Evolutionary conservation across 2,797 vertebrate genomes (phyloP), one percentile per base, ranked within the genome.

Genomic region (Coilia nasus): DNA sequence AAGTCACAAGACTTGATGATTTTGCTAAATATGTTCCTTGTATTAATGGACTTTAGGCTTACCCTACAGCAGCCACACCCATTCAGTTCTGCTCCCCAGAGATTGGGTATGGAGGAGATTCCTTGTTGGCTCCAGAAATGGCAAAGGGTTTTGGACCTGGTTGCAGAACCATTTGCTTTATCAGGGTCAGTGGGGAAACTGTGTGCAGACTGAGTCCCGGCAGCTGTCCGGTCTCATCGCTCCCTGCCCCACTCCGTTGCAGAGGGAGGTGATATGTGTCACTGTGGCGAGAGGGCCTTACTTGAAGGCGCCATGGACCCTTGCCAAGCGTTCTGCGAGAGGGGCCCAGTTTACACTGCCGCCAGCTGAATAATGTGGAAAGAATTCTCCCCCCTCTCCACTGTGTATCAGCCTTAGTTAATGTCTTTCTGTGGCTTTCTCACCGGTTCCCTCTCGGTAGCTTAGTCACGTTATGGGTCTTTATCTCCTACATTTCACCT

Each of bases 351-450:
- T 91, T 83, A 89, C 88, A 91, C 82, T 86, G 85, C 82, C 84
- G 87, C 85, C 80, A 81, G 50, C 50, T n/a, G 44, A 83, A 86
- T 85, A 91, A 81, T 83, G 86, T 90, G 90, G 90, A 91, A 92
- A 90, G 89, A 94, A 93, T 93, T 87, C 87, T 11, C 14, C 31
- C 67, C 19, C 23, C 35, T 78, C 71, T 35, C 41, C 25, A 19
- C 54, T 25, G 31, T 44, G 71, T 19, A n/a, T 78, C 35, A 6
- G 71, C 31, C 71, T 78, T 78, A 54, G 50, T 54, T 54, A 17
- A 78, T 78, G 31, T 21, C 71, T 44, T 44, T 44, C 71, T 78
- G 17, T 78, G 35, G 19, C 71, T 78, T 78, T 44, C 71, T 31
- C 17, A 41, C 71, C 14, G 21, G 71, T 78, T 44, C 7, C 19